Evolutionary conservation across 2,888 invertebrate genomes (phyloP), one percentile per base, ranked within the genome.

Genomic region (Taphrorychus bicolor): DNA sequence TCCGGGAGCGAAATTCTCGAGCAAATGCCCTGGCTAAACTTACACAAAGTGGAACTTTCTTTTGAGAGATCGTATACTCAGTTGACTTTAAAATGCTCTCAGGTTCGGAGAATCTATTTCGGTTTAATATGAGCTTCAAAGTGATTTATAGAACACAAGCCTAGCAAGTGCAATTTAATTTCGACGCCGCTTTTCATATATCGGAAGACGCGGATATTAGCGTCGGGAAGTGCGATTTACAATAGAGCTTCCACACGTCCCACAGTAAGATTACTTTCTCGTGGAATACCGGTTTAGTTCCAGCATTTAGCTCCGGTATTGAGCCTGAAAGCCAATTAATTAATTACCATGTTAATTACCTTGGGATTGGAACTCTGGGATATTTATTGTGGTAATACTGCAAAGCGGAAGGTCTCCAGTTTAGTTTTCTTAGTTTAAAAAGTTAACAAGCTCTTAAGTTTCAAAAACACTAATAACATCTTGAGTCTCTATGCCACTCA

Each of bases 81-180:
- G 45, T 45, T 17, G 45, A 45, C 45, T 45, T 45, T 14, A 17
- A 45, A 17, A 45, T 17, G 45, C 17, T 45, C 45, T 45, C 32
- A 32, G 32, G 32, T 32, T 32, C 32, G 45, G 45, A 45, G 45
- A 60, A 60, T 48, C 42, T 42, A 62, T 56, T 54, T 45, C 23
- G 11, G 42, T 54, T 54, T 62, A 62, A 62, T 45, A 56, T 56
- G 41, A 53, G 16, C 54, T 56, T 45, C 21, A 21, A 40, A 17
- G 32, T 54, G 32, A 62, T 62, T 62, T 62, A 62, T 62, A 53
- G 16, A 56, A 49, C 56, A 62, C 53, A 41, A 54, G 17, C 42
- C 48, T 48, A 14, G 23, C 53, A 14, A 23, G 45, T 48, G 56
- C 49, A 56, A 54, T 62, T 45, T 56, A 62, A 62, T 62, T 62